Conservation (phyloP, 2,113 vertebrate genomes). For the Python bivittatus region DNA sequence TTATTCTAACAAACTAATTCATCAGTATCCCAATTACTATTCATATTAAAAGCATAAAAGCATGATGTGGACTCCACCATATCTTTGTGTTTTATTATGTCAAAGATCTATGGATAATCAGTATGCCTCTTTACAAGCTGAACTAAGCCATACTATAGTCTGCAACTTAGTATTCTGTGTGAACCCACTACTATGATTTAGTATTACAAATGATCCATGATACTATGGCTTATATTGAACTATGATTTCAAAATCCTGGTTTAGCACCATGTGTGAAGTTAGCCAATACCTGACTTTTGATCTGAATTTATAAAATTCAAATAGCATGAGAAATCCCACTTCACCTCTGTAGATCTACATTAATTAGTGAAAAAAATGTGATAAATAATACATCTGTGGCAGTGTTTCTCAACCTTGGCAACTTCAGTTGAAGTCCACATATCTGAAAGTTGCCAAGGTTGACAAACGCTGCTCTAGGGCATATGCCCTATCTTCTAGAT, state of each 20-base stretch:
- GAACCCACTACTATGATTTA: neutral
- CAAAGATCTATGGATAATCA: neutral
- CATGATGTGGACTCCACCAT: neutral
- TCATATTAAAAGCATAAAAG: neutral
- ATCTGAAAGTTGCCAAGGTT: too few species aligned
- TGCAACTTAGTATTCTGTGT: neutral
- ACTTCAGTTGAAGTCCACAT: too few species aligned
- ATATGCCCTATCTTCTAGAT: neutral
- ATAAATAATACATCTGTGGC: neutral
- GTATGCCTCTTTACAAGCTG: neutral
- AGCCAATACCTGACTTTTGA: neutral
- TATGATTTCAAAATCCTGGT: neutral
- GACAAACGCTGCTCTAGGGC: too few species aligned
- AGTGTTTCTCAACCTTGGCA: too few species aligned
- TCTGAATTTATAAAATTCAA: constrained; percentile 8
- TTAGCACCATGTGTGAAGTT: neutral
- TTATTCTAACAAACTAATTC: neutral
- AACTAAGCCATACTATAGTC: neutral
- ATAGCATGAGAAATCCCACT: neutral
- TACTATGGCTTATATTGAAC: neutral
- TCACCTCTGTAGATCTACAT: neutral
- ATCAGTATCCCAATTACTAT: neutral
- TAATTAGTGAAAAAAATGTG: neutral
- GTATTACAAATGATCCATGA: neutral
- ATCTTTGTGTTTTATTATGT: neutral